phyloP scores from a whole-genome alignment of 1,140 invertebrate genomes.

The Macrobrachium nipponense region DNA sequence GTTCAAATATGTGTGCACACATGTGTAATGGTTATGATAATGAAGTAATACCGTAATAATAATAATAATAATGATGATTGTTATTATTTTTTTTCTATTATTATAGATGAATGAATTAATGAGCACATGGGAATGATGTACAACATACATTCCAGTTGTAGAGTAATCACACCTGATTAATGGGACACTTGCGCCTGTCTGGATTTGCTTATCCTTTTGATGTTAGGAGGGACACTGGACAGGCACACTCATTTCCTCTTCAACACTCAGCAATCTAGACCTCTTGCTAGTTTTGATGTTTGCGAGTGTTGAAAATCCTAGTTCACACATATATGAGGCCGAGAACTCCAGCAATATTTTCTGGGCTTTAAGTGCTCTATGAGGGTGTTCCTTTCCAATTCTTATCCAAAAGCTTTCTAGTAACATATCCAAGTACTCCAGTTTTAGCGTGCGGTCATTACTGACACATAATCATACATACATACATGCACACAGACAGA shows the following conservation, averaged over 20 bases:
- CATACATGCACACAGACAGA: no score
- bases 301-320: slow-evolving; percentile 27
- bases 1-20: no score
- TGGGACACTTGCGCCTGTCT: slow-evolving; percentile 20
- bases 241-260: slow-evolving; percentile 27
- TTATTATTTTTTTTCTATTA: no score
- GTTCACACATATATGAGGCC: slow-evolving; percentile 25
- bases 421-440: slow-evolving; percentile 5
- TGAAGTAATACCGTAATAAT: no score
- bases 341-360: slow-evolving; percentile 9
- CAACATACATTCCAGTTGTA: slow-evolving; percentile 7
- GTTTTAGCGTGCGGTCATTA: slow-evolving; percentile 22
- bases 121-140: no score
- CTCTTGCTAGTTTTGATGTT: slow-evolving; percentile 24
- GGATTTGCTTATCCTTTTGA: background rate
- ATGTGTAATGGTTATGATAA: no score
- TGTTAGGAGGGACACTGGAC: slow-evolving; percentile 14
- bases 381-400: slow-evolving; percentile 15
- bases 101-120: background rate
- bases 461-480: no score
- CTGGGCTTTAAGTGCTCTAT: background rate
- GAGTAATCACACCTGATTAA: slow-evolving; percentile 3
- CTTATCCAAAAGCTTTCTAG: slow-evolving; percentile 11
- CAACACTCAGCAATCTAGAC: slow-evolving; percentile 2
- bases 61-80: no score